Evolutionary conservation across 2,888 invertebrate genomes (phyloP).

Genomic region (Apamea epomidion): DNA sequence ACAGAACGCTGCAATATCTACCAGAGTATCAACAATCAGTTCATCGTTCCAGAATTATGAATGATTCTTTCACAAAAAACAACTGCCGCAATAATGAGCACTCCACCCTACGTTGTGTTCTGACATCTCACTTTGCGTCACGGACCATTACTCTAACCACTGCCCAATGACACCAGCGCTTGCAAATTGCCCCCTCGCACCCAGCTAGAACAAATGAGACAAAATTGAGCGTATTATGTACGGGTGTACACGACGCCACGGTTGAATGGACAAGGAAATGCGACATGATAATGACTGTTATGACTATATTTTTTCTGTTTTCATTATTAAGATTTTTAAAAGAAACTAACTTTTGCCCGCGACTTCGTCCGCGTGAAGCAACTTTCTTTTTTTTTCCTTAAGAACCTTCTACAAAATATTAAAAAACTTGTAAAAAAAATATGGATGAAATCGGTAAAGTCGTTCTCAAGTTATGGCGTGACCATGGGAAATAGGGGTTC

Average conservation of each 20-base stretch:
- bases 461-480: too few relatives aligned
- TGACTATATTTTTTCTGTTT: neutral
- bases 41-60: neutral
- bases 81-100: constrained; percentile 31
- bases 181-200: constrained; percentile 70
- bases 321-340: neutral
- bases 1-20: neutral
- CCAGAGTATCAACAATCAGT: neutral
- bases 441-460: too few relatives aligned
- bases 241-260: constrained; percentile 59
- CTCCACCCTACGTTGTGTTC: constrained; percentile 48
- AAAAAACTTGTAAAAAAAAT: too few relatives aligned
- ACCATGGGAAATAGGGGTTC: too few relatives aligned
- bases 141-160: constrained; percentile 70
- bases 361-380: too few relatives aligned
- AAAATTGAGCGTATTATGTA: constrained; percentile 66
- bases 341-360: too few relatives aligned
- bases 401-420: too few relatives aligned
- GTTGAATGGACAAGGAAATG: constrained; percentile 19
- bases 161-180: constrained; percentile 60
- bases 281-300: neutral
- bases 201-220: constrained; percentile 73
- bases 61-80: constrained; percentile 11
- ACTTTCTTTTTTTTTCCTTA: too few relatives aligned
- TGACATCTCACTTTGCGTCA: constrained; percentile 68